These are phyloP conservation scores for Larimichthys crocea DNA, from an alignment of 2,113 vertebrate species.

Conservation along the genomic window DNA sequence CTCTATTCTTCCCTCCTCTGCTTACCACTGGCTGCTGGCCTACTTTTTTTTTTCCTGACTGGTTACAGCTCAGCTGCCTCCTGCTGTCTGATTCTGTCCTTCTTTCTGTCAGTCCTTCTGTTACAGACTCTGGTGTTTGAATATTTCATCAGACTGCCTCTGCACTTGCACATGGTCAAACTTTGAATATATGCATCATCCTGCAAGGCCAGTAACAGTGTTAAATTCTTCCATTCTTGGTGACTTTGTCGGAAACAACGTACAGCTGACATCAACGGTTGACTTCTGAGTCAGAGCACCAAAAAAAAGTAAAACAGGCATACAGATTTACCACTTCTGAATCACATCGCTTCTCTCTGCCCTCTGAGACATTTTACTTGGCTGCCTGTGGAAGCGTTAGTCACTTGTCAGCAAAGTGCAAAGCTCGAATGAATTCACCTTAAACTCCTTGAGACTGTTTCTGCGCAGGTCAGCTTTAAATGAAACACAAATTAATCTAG, in stretches of 20 bases:
- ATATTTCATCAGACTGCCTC: slow-evolving; percentile 45
- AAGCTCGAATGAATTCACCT: slow-evolving; percentile 55
- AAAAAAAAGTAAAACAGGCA: neutral
- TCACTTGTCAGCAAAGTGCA: slow-evolving; percentile 65
- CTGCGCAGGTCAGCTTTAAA: slow-evolving; percentile 66
- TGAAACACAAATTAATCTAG: slow-evolving; percentile 49
- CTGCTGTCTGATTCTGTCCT: slow-evolving; percentile 44
- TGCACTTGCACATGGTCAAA: slow-evolving; percentile 33
- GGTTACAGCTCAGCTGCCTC: slow-evolving; percentile 31
- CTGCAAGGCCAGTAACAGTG: slow-evolving; percentile 9
- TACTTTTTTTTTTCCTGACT: slow-evolving; percentile 34
- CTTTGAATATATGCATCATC: slow-evolving; percentile 20
- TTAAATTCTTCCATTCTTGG: neutral
- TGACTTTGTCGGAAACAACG: slow-evolving; percentile 6
- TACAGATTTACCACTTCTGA: slow-evolving; percentile 7
- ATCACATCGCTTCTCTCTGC: slow-evolving; percentile 15
- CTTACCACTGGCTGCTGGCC: slow-evolving; percentile 56
- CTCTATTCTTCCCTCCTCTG: slow-evolving; percentile 33
- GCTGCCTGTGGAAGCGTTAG: slow-evolving; percentile 29
- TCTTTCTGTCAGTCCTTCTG: slow-evolving; percentile 25
- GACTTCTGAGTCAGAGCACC: neutral
- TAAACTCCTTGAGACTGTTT: slow-evolving; percentile 56
- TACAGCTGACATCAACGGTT: neutral
- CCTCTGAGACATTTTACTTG: slow-evolving; percentile 36
- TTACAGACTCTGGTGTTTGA: slow-evolving; percentile 30